Conservation (phyloP, 1,140 invertebrate genomes). For the Pantala flavescens region DNA sequence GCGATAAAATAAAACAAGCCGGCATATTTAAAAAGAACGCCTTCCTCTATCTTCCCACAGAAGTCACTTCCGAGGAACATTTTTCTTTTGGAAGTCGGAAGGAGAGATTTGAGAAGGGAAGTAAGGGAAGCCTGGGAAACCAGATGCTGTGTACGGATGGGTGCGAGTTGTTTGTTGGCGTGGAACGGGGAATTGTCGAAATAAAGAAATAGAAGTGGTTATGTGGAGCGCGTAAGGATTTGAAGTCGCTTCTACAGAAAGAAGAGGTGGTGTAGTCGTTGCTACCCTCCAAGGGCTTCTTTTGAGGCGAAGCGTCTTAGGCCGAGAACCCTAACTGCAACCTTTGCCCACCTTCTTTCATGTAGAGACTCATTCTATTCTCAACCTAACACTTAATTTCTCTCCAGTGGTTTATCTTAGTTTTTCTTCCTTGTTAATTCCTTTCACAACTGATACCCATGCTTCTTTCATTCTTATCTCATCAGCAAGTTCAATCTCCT, state of each 20-base stretch:
- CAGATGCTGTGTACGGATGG: neutral
- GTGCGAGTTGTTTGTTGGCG: neutral
- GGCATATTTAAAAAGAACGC: neutral
- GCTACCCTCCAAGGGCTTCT: neutral
- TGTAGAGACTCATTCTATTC: neutral
- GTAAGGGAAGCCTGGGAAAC: neutral
- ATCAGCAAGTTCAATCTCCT: too few species aligned
- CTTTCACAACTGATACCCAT: too few species aligned
- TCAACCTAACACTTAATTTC: neutral
- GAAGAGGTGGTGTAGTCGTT: neutral
- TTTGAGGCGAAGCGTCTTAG: neutral
- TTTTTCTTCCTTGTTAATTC: too few species aligned
- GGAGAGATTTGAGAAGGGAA: neutral
- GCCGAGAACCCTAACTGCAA: neutral
- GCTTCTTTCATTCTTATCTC: too few species aligned
- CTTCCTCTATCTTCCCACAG: neutral
- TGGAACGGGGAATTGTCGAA: neutral
- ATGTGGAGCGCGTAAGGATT: neutral
- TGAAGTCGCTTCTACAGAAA: neutral
- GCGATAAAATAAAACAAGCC: neutral
- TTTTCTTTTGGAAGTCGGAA: neutral
- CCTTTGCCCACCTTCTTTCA: neutral
- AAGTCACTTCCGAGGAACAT: conserved; percentile 5
- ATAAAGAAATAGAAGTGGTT: neutral
- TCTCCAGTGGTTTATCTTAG: too few species aligned